Evolutionary conservation across 2,797 vertebrate species (phyloP).

Genomic region (Holocentrus rufus): DNA sequence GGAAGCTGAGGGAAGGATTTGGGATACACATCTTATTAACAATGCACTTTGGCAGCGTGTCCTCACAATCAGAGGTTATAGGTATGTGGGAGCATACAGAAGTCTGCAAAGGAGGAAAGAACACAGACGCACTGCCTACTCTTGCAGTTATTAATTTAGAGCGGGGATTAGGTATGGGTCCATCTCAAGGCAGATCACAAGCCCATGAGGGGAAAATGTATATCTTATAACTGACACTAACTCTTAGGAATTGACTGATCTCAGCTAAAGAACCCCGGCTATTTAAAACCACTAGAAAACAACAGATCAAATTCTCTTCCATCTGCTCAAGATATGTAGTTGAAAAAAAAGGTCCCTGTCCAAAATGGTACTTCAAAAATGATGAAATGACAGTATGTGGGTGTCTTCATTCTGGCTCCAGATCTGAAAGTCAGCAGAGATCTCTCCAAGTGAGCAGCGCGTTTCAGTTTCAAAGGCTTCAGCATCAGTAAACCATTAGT

Average conservation of each 20-base stretch:
- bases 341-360: neutral
- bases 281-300: neutral
- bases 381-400: neutral
- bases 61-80: neutral
- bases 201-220: neutral
- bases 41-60: neutral
- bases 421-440: constrained; percentile 2
- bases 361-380: neutral
- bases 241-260: neutral
- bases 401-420: neutral
- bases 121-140: constrained; percentile 1
- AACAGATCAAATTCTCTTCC: neutral
- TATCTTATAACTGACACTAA: neutral
- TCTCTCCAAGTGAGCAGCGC: constrained; percentile 8
- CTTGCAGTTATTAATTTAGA: constrained; percentile 14
- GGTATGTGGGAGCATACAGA: too few species aligned
- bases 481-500: constrained; percentile 44
- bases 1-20: neutral
- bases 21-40: neutral
- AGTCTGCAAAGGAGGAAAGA: neutral
- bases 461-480: neutral
- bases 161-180: constrained; percentile 3
- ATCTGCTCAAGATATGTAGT: neutral
- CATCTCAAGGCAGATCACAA: neutral
- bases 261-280: neutral